Percentiles rank a stretch among this genome's conserved stretches.
Evolutionary conservation across 2,888 invertebrate genomes (phyloP).

Genomic region (Oeneis ivallda): DNA sequence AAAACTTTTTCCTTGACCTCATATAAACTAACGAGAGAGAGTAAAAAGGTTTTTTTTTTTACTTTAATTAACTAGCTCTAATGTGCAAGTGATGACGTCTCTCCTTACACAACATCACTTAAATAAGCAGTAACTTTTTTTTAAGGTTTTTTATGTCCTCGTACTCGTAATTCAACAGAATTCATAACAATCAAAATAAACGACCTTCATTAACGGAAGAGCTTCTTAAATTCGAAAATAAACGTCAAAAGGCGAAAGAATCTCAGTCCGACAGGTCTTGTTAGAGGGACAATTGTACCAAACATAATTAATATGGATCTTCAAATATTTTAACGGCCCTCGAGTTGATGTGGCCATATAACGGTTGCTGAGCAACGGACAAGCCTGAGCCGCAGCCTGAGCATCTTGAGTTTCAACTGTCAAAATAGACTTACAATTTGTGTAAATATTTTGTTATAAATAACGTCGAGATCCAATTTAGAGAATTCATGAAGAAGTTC

Average conservation of each 20-base stretch:
- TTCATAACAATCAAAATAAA: constrained; percentile 32
- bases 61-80: too few relatives aligned
- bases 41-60: too few relatives aligned
- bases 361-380: constrained; percentile 25
- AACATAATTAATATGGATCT: constrained; percentile 30
- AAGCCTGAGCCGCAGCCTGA: neutral
- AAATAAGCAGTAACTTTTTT: too few relatives aligned
- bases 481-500: neutral
- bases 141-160: neutral
- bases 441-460: neutral
- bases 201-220: constrained; percentile 36
- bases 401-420: neutral
- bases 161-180: neutral
- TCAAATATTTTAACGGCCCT: constrained; percentile 22
- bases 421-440: neutral
- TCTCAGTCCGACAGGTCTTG: constrained; percentile 26
- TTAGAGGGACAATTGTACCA: constrained; percentile 29
- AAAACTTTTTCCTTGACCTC: too few relatives aligned
- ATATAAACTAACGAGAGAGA: too few relatives aligned
- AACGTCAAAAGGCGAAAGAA: constrained; percentile 33
- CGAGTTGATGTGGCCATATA: constrained; percentile 20
- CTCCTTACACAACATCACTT: too few relatives aligned
- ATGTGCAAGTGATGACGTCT: too few relatives aligned
- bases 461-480: neutral
- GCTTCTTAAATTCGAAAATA: constrained; percentile 12